Evolutionary conservation across 2,797 vertebrate genomes (phyloP).

Genomic region (Typhlichthys subterraneus): DNA sequence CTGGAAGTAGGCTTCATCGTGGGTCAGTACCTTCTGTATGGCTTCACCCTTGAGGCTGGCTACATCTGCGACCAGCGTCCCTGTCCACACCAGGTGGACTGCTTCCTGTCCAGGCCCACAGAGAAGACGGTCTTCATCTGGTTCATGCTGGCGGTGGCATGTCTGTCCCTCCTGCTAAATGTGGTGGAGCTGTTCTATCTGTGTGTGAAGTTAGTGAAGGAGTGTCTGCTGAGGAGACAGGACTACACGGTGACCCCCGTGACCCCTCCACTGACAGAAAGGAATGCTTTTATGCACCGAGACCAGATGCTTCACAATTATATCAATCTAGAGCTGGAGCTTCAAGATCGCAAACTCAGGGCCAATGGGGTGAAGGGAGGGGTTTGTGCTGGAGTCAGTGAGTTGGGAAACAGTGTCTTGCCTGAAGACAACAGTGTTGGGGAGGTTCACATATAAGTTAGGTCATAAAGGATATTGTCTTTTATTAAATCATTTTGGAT

Average conservation of each 20-base stretch:
- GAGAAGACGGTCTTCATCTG: constrained; percentile 96
- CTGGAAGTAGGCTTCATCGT: constrained; percentile 87
- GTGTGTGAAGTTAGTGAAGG: constrained; percentile 78
- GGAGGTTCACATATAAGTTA: constrained; percentile 75
- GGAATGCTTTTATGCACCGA: constrained; percentile 53
- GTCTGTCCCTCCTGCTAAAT: constrained; percentile 86
- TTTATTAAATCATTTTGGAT: neutral
- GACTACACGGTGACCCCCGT: constrained; percentile 77
- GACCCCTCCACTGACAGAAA: constrained; percentile 54
- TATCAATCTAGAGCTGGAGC: constrained; percentile 70
- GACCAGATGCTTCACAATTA: constrained; percentile 68
- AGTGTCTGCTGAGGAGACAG: constrained; percentile 72
- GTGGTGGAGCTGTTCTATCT: constrained; percentile 84
- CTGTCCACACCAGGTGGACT: constrained; percentile 92
- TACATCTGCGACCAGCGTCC: constrained; percentile 84
- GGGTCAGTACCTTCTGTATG: constrained; percentile 92
- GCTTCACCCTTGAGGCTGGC: constrained; percentile 83
- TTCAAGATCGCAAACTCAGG: constrained; percentile 57
- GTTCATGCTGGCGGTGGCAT: constrained; percentile 92
- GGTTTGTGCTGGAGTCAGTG: constrained; percentile 14
- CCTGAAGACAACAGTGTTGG: constrained; percentile 63
- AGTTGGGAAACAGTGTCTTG: constrained; percentile 25
- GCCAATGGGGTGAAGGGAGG: constrained; percentile 14
- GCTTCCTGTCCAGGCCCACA: constrained; percentile 92
- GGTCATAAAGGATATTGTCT: neutral